Base-by-base conservation (phyloP, 2,888 invertebrate species). In the Sympetrum striolatum region DNA sequence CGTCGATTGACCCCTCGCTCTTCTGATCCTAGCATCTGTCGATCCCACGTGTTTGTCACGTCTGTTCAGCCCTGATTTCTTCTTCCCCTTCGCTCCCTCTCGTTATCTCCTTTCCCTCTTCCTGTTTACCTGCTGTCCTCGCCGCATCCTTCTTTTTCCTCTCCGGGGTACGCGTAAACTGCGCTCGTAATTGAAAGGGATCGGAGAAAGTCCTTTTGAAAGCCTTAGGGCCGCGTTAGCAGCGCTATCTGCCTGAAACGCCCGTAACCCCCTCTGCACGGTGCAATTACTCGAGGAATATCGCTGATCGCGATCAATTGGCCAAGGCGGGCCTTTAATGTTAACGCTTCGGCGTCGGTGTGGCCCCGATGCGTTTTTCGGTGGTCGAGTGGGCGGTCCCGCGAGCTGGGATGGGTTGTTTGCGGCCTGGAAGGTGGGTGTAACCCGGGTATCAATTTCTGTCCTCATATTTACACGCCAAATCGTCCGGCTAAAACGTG, bases 161-260 rank as follows among this genome's bases (percentile, higher is more conserved):
- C 82, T 15, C 82, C 58, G 25, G 48, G 48, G 82, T 58, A 5
- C 37, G 37, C 86, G 60, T 86, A 82, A 82, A 82, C 82, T 82
- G 58, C 82, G 82, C 53, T 60, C 35, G 86, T 86, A 86, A 86
- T 86, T 86, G 86, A 86, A 86, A 86, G 86, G 86, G 86, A 86
- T 86, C 58, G 58, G 86, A 35, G 60, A 58, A 86, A 58, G 82
- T 58, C 86, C 86, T 86, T 86, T 86, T 86, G 60, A 86, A 86
- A 86, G 58, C 86, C 86, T 86, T 86, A 58, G 86, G 86, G 60
- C 86, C 86, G 86, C 37, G 86, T 86, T 86, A 53, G 82, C 60
- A 35, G 35, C 53, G 86, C 86, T 60, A 86, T 86, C 60, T 58
- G 6, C 86, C 12, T 60, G 73, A 73, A 73, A 58, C 86, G n/a